A percentile compares a stretch with the other conserved stretches of the same genome.
phyloP scores from a whole-genome alignment of 2,888 invertebrate genomes.

The Andrena flavipes region DNA sequence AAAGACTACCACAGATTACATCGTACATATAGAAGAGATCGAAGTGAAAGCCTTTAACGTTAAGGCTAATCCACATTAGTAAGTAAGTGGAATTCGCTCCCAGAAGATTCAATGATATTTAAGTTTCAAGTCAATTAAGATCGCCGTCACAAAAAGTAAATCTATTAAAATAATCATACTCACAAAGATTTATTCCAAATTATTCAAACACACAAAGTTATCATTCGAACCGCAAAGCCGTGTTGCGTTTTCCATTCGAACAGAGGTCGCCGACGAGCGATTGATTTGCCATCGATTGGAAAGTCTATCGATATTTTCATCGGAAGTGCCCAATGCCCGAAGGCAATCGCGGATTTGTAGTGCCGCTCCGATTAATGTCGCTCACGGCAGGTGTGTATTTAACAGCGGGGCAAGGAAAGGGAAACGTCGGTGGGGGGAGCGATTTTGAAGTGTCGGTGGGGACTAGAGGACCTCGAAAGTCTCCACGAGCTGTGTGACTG shows the following conservation, averaged over 20 bases:
- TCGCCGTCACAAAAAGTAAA: neutral
- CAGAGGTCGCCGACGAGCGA: slow-evolving; percentile 32
- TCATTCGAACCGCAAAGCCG: too few species aligned
- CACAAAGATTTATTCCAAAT: neutral
- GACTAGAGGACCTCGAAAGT: slow-evolving; percentile 80
- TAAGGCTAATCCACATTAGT: slow-evolving; percentile 13
- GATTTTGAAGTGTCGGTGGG: slow-evolving; percentile 69
- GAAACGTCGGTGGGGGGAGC: slow-evolving; percentile 39
- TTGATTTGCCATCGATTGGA: neutral
- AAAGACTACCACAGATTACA: neutral
- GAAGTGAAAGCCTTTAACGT: neutral
- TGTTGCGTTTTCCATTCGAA: neutral
- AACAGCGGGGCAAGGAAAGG: slow-evolving; percentile 42
- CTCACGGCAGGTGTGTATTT: slow-evolving; percentile 28
- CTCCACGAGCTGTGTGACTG: slow-evolving; percentile 78
- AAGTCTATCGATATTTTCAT: slow-evolving; percentile 1
- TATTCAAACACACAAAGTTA: neutral
- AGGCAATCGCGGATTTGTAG: neutral
- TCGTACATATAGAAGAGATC: neutral
- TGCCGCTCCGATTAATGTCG: slow-evolving; percentile 17
- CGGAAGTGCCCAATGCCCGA: slow-evolving; percentile 10
- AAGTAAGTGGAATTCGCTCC: neutral
- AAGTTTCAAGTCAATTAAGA: neutral
- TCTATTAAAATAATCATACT: neutral
- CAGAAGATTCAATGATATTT: neutral